phyloP scores from a whole-genome alignment of 1,140 invertebrate genomes.

The Calliopsis andreniformis region DNA sequence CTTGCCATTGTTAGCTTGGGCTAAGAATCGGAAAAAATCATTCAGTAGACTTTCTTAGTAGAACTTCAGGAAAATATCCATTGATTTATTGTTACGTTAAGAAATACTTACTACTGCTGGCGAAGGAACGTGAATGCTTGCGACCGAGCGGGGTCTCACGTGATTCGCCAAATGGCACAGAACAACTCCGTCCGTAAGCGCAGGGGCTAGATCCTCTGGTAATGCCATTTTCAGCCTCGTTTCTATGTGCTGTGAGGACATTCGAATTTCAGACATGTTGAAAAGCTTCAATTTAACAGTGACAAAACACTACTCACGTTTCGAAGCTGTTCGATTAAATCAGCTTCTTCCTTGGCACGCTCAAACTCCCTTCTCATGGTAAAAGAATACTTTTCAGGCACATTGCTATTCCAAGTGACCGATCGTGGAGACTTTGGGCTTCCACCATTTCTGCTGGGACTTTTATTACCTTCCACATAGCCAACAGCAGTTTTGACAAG shows the following conservation, averaged over 20 bases:
- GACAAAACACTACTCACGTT: conserved; percentile 83
- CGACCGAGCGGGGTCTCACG: conserved; percentile 93
- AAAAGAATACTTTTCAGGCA: conserved; percentile 91
- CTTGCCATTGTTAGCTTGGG: conserved; percentile 96
- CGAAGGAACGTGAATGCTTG: conserved; percentile 96
- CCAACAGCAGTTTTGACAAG: conserved; percentile 83
- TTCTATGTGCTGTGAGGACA: conserved; percentile 90
- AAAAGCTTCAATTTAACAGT: background rate
- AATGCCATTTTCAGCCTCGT: conserved; percentile 93
- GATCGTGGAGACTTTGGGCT: conserved; percentile 80
- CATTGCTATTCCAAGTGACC: conserved; percentile 87
- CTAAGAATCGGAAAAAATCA: conserved; percentile 82
- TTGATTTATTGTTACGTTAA: background rate
- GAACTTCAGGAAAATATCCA: too few relatives aligned
- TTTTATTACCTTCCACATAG: conserved; percentile 81
- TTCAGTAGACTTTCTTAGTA: too few relatives aligned
- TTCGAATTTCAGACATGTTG: background rate
- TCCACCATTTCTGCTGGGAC: conserved; percentile 71
- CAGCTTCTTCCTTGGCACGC: conserved; percentile 93
- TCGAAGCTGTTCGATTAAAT: conserved; percentile 91
- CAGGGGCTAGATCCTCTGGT: conserved; percentile 92
- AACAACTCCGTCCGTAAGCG: conserved; percentile 94
- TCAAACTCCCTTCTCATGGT: conserved; percentile 96
- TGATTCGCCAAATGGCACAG: conserved; percentile 96
- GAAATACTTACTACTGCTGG: conserved; percentile 91